Evolutionary conservation across 2,888 invertebrate species (phyloP), one percentile per base, ranked within the genome.

Genomic region (Heliconius ethilla): DNA sequence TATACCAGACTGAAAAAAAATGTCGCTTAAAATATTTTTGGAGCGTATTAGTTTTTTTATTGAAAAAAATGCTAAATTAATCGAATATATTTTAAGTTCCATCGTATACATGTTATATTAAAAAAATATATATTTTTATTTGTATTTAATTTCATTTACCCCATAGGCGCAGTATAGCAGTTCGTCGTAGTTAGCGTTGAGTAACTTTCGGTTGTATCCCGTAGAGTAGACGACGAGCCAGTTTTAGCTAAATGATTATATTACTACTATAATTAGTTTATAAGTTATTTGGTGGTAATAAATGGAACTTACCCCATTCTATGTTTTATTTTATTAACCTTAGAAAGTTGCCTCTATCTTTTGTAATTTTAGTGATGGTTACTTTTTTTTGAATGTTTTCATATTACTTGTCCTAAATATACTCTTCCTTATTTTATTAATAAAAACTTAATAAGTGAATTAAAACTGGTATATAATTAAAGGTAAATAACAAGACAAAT

Each of bases 261-360:
- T 74, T 74, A 74, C 83, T 82, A 84, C 65, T 74, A 74, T 83
- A 81, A 82, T 84, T 92, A 92, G 89, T 76, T 45, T 85, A 70
- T 93, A 92, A 93, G 87, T 91, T 90, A 90, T 88, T 90, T 87
- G 87, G 88, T 90, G 91, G 90, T 91, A 92, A 93, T 92, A 92
- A 93, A 93, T 87, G 83, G 91, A 89, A 88, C 85, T 90, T 91
- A 92, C 90, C 89, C 85, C 80, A 80, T 73, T 67, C 37, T 67
- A 80, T 79, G 80, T 89, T 86, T 89, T 82, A 85, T 88, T 89
- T 84, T 72, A 33, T 33, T 40, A 74, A 70, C 66, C 27, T 55
- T 55, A 11, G 11, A 7, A 1, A 59, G 37, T 72, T 59, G 22
- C 1, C 6, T 67, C 6, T 13, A 40, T 67, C 40, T 67, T 37